These are phyloP conservation scores for Bos javanicus DNA, from an alignment of 2,113 vertebrate species.

Conservation along the genomic window DNA sequence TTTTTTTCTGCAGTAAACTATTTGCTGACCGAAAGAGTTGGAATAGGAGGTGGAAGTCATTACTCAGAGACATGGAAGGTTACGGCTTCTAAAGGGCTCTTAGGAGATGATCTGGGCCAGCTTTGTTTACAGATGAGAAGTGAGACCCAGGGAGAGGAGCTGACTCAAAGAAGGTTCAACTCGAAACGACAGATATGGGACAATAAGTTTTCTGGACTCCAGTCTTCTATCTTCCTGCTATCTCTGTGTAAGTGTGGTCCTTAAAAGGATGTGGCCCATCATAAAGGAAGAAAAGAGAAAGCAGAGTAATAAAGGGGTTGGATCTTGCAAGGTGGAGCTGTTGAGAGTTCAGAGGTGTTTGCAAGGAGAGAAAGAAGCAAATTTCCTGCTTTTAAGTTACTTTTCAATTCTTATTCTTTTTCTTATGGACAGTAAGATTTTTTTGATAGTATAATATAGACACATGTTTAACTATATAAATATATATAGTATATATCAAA, in stretches of 20 bases:
- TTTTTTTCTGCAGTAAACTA: background rate
- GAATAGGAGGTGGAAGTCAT: background rate
- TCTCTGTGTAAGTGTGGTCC: no score
- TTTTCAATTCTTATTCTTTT: background rate
- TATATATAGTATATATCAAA: background rate
- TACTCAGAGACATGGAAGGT: background rate
- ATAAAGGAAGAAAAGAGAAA: background rate
- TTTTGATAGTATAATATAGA: background rate
- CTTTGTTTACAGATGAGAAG: background rate
- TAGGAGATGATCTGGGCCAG: background rate
- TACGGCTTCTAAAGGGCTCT: background rate
- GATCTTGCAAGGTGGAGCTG: background rate
- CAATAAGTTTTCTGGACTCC: background rate
- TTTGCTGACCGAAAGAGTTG: background rate
- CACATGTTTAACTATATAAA: background rate
- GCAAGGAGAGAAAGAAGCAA: background rate
- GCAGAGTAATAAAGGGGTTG: accelerated
- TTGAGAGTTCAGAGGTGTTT: background rate
- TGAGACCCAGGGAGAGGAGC: background rate
- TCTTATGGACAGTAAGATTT: background rate
- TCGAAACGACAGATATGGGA: background rate
- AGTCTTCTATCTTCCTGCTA: background rate
- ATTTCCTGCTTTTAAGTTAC: background rate
- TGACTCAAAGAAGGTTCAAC: background rate
- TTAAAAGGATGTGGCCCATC: background rate